A percentile compares a stretch with the other conserved stretches of the same genome.
phyloP scores from a whole-genome alignment of 2,888 invertebrate species.

The Ophion obscuratus region DNA sequence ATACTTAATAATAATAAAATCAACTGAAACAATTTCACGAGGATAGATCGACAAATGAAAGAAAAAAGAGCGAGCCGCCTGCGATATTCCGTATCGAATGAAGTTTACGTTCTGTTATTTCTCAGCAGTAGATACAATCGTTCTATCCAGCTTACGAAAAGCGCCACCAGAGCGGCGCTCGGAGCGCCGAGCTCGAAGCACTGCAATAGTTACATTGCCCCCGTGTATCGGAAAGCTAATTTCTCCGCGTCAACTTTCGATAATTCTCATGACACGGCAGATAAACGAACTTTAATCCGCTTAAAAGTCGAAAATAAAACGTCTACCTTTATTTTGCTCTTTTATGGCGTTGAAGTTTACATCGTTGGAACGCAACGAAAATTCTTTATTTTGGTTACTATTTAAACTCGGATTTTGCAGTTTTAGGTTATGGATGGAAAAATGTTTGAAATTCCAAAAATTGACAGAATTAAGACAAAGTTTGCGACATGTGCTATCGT shows the following conservation, averaged over 20 bases:
- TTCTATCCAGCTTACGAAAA: neutral
- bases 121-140: neutral
- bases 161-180: neutral
- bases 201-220: neutral
- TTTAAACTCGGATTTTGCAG: no score
- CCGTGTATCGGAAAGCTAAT: neutral
- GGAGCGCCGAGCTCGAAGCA: neutral
- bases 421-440: no score
- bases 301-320: neutral
- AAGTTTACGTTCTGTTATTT: neutral
- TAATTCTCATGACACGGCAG: neutral
- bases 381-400: no score
- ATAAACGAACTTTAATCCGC: neutral
- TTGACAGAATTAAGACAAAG: no score
- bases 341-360: no score
- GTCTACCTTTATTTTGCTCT: neutral
- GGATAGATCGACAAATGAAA: neutral
- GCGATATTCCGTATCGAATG: neutral
- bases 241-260: neutral
- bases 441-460: no score
- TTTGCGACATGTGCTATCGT: no score
- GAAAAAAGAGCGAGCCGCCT: neutral
- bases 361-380: no score
- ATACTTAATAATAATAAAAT: slow-evolving; percentile 1
- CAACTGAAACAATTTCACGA: neutral